Evolutionary conservation across 2,113 vertebrate genomes (phyloP).

Genomic region (Montifringilla adamsi): DNA sequence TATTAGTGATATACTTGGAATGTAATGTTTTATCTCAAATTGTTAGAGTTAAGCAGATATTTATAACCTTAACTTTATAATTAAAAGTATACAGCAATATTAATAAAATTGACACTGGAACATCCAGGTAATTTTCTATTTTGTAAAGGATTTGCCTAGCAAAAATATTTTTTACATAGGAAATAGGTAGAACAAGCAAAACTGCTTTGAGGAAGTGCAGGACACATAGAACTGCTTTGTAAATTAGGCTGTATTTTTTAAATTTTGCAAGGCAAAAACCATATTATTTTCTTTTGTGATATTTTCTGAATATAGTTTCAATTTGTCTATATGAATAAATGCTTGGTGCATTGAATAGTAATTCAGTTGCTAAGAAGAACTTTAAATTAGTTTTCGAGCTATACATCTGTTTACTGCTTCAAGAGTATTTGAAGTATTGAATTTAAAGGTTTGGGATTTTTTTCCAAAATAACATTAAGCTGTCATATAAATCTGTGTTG

Average conservation of each 20-base stretch:
- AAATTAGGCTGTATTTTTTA: not conserved
- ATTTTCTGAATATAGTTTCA: not conserved
- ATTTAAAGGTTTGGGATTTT: not conserved
- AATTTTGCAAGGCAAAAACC: not conserved
- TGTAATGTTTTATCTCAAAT: not conserved
- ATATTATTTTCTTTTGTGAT: not conserved
- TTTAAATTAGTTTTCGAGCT: not conserved
- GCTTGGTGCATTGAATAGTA: not conserved
- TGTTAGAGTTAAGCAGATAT: not conserved
- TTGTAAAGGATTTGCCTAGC: not conserved
- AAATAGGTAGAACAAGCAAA: not conserved
- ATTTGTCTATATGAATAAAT: not conserved
- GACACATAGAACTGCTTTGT: fast-evolving
- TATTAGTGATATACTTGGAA: not conserved
- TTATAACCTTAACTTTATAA: not conserved
- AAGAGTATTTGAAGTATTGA: not conserved
- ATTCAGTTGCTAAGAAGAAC: not conserved
- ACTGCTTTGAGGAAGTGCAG: not conserved
- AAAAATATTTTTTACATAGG: not conserved
- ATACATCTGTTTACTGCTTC: not conserved
- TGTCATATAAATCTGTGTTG: not conserved
- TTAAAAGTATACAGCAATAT: not conserved
- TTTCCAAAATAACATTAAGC: not conserved
- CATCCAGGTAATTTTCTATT: not conserved
- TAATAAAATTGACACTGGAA: not conserved